Conservation (phyloP, 2,888 invertebrate species). For the Exephanes ischioxanthus region DNA sequence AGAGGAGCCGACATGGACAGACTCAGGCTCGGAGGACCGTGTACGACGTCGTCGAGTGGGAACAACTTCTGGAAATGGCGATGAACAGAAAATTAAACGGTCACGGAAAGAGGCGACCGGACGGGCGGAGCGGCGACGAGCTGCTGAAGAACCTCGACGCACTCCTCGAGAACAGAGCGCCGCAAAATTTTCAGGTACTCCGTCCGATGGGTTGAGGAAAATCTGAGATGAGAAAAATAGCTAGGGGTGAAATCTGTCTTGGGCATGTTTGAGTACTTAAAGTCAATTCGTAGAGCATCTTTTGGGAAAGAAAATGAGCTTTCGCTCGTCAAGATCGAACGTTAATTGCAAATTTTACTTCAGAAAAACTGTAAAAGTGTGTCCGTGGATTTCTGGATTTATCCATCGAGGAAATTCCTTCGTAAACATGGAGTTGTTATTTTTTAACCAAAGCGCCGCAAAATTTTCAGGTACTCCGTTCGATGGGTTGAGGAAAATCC, state of each 20-base stretch:
- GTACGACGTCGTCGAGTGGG: conserved; percentile 85
- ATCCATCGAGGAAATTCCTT: too few species aligned
- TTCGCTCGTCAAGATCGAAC: too few species aligned
- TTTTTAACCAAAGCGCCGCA: conserved; percentile 76
- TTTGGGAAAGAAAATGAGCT: too few species aligned
- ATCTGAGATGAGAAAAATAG: background rate
- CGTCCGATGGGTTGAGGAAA: background rate
- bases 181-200: conserved; percentile 77
- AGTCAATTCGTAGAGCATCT: too few species aligned
- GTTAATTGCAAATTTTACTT: too few species aligned
- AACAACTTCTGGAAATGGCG: conserved; percentile 87
- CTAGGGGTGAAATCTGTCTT: too few species aligned
- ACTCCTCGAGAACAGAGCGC: conserved; percentile 77
- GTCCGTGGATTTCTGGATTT: too few species aligned
- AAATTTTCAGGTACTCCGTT: conserved; percentile 75
- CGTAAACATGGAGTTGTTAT: too few species aligned
- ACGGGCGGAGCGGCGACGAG: conserved; percentile 62
- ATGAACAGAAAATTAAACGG: conserved; percentile 86
- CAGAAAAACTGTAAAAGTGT: too few species aligned
- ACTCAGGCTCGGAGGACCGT: conserved; percentile 66
- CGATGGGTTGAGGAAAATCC: background rate
- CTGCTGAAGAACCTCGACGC: conserved; percentile 79
- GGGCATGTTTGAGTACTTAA: background rate
- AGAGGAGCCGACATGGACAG: conserved; percentile 80
- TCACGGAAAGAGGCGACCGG: conserved; percentile 64